Base-by-base conservation (phyloP, 2,888 invertebrate genomes). In the Doris montereyensis region DNA sequence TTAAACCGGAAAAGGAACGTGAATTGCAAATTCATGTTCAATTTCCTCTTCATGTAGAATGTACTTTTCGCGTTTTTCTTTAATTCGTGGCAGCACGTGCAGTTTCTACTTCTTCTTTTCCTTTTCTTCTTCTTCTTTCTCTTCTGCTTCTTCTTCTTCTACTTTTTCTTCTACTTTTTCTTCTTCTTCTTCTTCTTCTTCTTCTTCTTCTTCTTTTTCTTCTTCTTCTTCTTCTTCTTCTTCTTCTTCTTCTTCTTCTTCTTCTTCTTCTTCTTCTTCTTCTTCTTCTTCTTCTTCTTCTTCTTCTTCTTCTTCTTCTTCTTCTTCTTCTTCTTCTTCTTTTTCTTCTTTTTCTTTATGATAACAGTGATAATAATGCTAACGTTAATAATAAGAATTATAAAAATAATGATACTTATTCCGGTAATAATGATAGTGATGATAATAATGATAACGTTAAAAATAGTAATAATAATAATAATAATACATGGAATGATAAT, bases 371-470 rank as follows among this genome's bases (percentile, higher is more conserved):
- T 62, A 24, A 62, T 62, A 24, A 62, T 62, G 21, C 5, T 62
- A 24, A 62, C n/a, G 62, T 13, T 62, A 21, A 62, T 62, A 21
- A 62, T 62, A 21, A 62, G 17, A 21, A 62, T 62, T 8, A 62
- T 62, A 21, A 62, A 13, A 21, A 21, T 62, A n/a, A 24, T 62
- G 62, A 24, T 62, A n/a, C 13, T 62, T 8, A 24, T 24, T 8
- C 13, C n/a, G 62, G 24, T 13, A 21, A n/a, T 62, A 21, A 21
- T 62, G 62, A n/a, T 62, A 24, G 24, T 62, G 21, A 21, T 62
- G 62, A 62, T 62, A 24, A n/a, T 75, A 76, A 17, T 65, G 8
- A 24, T 34, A 76, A 21, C n/a, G 30, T 58, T 62, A 75, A 32
- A 35, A 60, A 30, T 60, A 75, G 57, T 75, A 52, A 62, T 35